Conservation (phyloP, 37 sponge, comb jelly and placozoan genomes). For the Ianthella basta region DNA sequence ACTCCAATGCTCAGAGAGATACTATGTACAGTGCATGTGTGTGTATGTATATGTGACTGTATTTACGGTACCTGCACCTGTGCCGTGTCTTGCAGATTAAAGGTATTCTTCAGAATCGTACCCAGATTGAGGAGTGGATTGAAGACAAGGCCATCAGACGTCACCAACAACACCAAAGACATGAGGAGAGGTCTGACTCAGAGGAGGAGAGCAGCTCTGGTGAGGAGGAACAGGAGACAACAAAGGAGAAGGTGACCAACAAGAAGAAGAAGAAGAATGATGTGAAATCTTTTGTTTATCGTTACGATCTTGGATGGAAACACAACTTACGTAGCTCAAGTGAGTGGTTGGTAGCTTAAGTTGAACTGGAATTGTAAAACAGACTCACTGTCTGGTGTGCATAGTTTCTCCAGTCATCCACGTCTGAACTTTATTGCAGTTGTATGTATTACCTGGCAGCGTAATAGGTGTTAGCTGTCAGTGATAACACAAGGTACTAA, state of each 20-base stretch:
- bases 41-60: not conserved
- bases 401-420: too few species aligned
- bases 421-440: too few species aligned
- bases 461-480: too few species aligned
- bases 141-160: slow-evolving; percentile 55
- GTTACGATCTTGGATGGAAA: slow-evolving; percentile 78
- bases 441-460: too few species aligned
- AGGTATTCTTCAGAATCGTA: slow-evolving; percentile 60
- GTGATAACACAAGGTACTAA: too few species aligned
- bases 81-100: slow-evolving; percentile 76
- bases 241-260: not conserved
- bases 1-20: too few species aligned
- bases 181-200: not conserved
- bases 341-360: not conserved
- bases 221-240: not conserved
- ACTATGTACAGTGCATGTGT: not conserved
- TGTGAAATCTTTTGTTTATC: slow-evolving; percentile 45
- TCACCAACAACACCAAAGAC: not conserved
- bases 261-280: not conserved
- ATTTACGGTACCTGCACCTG: too few species aligned
- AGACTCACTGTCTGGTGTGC: too few species aligned
- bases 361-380: too few species aligned
- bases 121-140: slow-evolving; percentile 92
- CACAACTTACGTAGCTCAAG: slow-evolving; percentile 71
- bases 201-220: not conserved